Conservation (phyloP, 2,888 invertebrate genomes). For the Sthenelais limicola region DNA sequence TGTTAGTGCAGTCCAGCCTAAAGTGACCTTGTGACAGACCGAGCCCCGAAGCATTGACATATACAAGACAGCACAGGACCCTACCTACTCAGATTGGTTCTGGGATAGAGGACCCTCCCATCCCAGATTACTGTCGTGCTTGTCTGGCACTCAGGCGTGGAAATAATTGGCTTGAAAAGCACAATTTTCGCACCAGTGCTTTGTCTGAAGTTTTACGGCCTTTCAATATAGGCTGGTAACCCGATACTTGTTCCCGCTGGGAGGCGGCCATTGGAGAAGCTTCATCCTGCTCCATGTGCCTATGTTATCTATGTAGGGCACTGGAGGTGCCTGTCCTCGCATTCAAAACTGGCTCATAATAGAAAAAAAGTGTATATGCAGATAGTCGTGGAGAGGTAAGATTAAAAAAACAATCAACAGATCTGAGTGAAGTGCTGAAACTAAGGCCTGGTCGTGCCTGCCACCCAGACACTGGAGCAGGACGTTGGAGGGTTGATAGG, state of each 20-base stretch:
- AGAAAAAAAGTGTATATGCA: background rate
- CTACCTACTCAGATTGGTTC: constrained; percentile 9
- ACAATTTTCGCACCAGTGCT: constrained; percentile 43
- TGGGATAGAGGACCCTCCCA: constrained; percentile 1
- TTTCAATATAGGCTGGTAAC: constrained; percentile 27
- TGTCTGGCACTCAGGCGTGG: constrained; percentile 36
- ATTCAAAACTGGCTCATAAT: background rate
- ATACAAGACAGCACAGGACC: too few species aligned
- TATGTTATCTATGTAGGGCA: background rate
- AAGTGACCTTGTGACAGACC: too few species aligned
- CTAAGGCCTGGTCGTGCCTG: constrained; percentile 15
- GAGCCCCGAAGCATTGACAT: too few species aligned
- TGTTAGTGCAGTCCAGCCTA: too few species aligned
- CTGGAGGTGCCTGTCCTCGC: background rate
- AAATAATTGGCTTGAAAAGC: constrained; percentile 44
- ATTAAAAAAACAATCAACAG: constrained; percentile 45
- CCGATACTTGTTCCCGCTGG: constrained; percentile 14
- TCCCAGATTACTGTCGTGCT: constrained; percentile 37
- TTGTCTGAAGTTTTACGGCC: constrained; percentile 32
- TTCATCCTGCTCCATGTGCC: background rate
- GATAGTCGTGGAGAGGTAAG: too few species aligned
- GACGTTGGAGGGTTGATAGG: too few species aligned
- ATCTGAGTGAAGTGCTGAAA: constrained; percentile 13
- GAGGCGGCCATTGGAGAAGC: background rate
- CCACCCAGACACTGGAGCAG: constrained; percentile 23